Evolutionary conservation across 1,140 invertebrate genomes (phyloP).

Genomic region (Bilobella aurantiaca): DNA sequence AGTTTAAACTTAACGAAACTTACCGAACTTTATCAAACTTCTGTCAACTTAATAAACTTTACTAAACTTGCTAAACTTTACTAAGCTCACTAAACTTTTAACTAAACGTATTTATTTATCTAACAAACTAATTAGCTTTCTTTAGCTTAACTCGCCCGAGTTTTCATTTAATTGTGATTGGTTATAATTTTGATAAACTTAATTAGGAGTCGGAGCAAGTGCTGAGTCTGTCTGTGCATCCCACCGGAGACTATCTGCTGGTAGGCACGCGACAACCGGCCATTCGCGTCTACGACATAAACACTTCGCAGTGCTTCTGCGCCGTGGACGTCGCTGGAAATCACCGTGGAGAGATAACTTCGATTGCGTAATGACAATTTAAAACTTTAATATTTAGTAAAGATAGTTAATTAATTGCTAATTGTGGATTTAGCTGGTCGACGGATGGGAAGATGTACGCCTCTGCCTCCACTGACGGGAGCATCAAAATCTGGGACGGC

Average conservation of each 20-base stretch:
- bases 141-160: too few relatives aligned
- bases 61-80: too few relatives aligned
- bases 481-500: constrained; percentile 91
- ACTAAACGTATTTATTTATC: too few relatives aligned
- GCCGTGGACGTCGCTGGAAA: constrained; percentile 82
- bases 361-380: constrained; percentile 45
- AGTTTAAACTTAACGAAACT: too few relatives aligned
- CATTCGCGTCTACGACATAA: constrained; percentile 85
- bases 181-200: constrained; percentile 1
- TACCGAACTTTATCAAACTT: too few relatives aligned
- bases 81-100: too few relatives aligned
- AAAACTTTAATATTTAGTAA: constrained; percentile 9
- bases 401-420: background rate
- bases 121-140: too few relatives aligned
- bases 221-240: constrained; percentile 82
- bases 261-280: constrained; percentile 87
- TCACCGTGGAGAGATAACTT: constrained; percentile 75
- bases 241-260: constrained; percentile 83
- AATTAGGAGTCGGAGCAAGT: constrained; percentile 77
- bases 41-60: too few relatives aligned
- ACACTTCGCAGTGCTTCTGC: constrained; percentile 91
- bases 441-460: constrained; percentile 78
- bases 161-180: background rate
- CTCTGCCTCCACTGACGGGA: constrained; percentile 81
- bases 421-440: constrained; percentile 46